Conservation (phyloP, 2,113 vertebrate species). For the Paedocypris sp. region DNA sequence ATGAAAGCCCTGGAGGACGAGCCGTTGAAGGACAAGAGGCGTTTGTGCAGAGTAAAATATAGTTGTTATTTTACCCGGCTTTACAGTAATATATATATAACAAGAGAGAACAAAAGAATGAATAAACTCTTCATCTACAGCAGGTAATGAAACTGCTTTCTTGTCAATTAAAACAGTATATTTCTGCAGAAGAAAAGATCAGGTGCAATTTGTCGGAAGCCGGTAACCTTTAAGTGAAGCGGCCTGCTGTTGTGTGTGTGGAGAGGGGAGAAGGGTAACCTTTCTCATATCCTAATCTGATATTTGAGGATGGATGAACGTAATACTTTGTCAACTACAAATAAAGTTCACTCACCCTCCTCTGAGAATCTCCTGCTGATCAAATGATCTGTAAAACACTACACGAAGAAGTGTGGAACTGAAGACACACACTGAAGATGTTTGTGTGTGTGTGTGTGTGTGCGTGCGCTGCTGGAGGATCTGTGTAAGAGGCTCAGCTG, state of each 20-base stretch:
- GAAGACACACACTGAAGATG: background rate
- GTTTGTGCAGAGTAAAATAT: too few species aligned
- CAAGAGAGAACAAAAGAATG: background rate
- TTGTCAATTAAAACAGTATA: background rate
- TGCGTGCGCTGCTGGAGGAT: constrained; percentile 2
- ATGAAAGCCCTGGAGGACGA: too few species aligned
- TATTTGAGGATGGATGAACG: constrained; percentile 35
- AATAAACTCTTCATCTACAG: background rate
- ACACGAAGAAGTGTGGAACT: too few species aligned
- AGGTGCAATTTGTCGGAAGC: constrained; percentile 15
- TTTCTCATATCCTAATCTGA: constrained; percentile 28
- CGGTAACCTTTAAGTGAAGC: constrained; percentile 31
- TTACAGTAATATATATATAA: background rate
- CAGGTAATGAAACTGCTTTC: background rate
- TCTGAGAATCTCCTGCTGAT: constrained; percentile 28
- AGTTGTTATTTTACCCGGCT: too few species aligned
- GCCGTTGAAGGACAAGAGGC: too few species aligned
- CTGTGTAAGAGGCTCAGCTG: constrained; percentile 16
- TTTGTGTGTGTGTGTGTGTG: background rate
- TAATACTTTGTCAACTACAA: constrained; percentile 28
- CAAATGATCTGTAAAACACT: background rate
- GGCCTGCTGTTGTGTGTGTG: constrained; percentile 12
- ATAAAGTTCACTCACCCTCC: constrained; percentile 33
- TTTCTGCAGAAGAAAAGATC: constrained; percentile 19
- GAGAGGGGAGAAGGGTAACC: constrained; percentile 23